Base-by-base conservation (phyloP, 2,113 vertebrate genomes). In the Heterotilapia buettikoferi region DNA sequence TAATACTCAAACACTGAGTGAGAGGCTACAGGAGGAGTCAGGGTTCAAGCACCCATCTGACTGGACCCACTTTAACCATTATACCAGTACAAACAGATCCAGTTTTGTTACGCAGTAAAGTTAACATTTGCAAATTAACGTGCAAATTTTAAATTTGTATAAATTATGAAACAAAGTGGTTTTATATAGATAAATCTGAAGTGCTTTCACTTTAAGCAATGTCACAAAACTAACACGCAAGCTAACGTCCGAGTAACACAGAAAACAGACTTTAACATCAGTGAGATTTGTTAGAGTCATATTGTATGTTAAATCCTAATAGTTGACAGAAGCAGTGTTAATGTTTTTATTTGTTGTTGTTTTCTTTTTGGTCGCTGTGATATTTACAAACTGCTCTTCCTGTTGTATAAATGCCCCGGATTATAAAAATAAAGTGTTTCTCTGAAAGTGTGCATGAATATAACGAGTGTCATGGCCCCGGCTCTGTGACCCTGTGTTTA, bases 51-150 rank as follows among this genome's bases (percentile, higher is more conserved):
- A 13, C 6, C 19, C 33, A 13, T 5, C 61, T 66, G 61, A 38
- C 61, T 38, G 61, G 19, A 66, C 61, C 61, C 61, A 66, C 36
- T 66, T 38, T 38, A 66, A 66, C 61, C 61, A 66, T n/a, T 66
- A 71, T 24, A 71, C 38, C 36, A 24, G 66, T 4, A 6, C 2
- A 24, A 71, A 6, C 36, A 43, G n/a, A 14, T 73, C 61, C 12
- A 16, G 12, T 10, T 45, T 45, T 45, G 19, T 73, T 73, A 9
- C 2, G 21, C 38, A 73, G 13, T 10, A 10, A 73, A 73, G n/a
- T 73, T 26, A 38, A 26, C n/a, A 73, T 73, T 3, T 73, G 66
- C 38, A 73, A 73, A 73, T 73, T 45, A 43, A 73, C 2, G 7
- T 73, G 38, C 21, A 18, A 45, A 45, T 73, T 73, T 43, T 43